phyloP scores from a whole-genome alignment of 2,888 invertebrate genomes.

The Coelinius sp. region DNA sequence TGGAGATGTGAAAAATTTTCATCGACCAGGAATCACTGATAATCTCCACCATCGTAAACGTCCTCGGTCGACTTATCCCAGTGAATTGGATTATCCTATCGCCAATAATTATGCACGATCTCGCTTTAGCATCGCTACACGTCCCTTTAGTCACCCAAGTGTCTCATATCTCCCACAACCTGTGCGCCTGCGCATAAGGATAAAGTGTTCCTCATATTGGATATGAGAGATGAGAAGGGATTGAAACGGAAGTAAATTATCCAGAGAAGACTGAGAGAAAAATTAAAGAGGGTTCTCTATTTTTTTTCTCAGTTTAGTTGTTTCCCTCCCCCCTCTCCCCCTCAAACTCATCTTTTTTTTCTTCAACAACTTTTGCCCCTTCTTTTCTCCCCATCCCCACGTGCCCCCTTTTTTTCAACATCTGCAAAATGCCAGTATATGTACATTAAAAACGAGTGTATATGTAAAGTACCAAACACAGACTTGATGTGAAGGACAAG shows the following conservation, averaged over 20 bases:
- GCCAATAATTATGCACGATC: constrained; percentile 16
- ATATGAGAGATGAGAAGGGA: neutral
- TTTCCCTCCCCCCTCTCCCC: neutral
- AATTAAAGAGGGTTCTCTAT: neutral
- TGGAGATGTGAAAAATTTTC: neutral
- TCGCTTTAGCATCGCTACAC: constrained; percentile 13
- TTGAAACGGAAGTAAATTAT: neutral
- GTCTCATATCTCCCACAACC: neutral
- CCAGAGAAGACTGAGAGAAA: neutral
- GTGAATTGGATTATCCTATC: constrained; percentile 22
- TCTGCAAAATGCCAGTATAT: constrained; percentile 40
- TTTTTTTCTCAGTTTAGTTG: neutral
- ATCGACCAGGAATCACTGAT: neutral
- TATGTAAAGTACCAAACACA: constrained; percentile 57
- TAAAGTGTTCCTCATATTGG: neutral
- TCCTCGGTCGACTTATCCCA: constrained; percentile 15
- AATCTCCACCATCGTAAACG: neutral
- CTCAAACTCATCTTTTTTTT: constrained; percentile 16
- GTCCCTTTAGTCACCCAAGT: neutral
- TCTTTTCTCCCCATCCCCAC: constrained; percentile 16
- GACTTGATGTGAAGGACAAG: constrained; percentile 41
- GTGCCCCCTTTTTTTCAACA: constrained; percentile 10
- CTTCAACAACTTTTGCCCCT: constrained; percentile 5
- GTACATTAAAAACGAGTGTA: constrained; percentile 51
- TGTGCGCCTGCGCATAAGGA: neutral